phyloP scores from a whole-genome alignment of 2,888 invertebrate genomes.

The Bombylius major region DNA sequence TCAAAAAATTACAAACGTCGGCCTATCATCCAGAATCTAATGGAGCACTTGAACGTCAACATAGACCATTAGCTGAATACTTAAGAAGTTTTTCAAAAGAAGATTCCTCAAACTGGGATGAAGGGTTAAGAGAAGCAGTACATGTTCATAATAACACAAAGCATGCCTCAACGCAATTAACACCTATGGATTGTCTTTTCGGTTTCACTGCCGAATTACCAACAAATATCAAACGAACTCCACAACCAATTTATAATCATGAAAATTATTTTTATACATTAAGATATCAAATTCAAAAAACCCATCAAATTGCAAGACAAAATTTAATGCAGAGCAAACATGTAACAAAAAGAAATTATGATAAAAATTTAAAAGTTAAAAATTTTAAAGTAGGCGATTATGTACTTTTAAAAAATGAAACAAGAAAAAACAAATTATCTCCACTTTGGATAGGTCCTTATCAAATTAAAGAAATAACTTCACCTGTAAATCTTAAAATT shows the following conservation, averaged over 20 bases:
- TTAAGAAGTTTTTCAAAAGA: too few relatives aligned
- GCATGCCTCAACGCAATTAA: slow-evolving; percentile 1
- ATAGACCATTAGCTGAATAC: too few relatives aligned
- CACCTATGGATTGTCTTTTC: slow-evolving; percentile 1
- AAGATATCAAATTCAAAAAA: not conserved
- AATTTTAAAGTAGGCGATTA: not conserved
- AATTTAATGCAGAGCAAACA: not conserved
- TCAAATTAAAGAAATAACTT: not conserved
- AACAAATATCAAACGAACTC: not conserved
- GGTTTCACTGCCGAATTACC: not conserved
- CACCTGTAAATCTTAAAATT: too few relatives aligned
- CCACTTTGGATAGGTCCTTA: not conserved
- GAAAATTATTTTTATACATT: not conserved
- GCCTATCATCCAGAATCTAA: too few relatives aligned
- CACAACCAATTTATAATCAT: not conserved
- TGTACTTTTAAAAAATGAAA: not conserved
- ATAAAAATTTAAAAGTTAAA: not conserved
- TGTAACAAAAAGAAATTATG: not conserved
- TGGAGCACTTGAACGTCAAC: too few relatives aligned
- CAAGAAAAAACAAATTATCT: not conserved
- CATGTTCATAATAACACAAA: too few relatives aligned
- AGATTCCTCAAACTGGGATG: too few relatives aligned
- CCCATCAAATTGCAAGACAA: not conserved
- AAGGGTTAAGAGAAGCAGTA: too few relatives aligned
- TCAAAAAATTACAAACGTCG: too few relatives aligned